These are phyloP conservation scores for Acipenser transmontanus DNA, from an alignment of 2,797 vertebrate species.

Conservation along the genomic window DNA sequence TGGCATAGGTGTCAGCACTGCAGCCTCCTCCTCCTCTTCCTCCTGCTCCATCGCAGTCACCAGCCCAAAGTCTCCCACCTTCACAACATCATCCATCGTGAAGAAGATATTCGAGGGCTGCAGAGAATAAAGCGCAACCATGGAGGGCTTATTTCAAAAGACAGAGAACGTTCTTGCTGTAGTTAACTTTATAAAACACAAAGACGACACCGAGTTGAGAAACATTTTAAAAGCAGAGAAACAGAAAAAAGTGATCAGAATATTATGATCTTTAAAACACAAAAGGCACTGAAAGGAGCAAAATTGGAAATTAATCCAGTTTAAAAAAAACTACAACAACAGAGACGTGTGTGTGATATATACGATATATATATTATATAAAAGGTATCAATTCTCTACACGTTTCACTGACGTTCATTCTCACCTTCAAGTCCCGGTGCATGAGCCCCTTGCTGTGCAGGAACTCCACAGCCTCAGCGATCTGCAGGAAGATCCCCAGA, in stretches of 20 bases:
- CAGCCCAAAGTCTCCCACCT: slow-evolving; percentile 94
- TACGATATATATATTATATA: too few relatives aligned
- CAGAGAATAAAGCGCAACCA: slow-evolving; percentile 16
- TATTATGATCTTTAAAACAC: too few relatives aligned
- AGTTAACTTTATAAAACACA: background rate
- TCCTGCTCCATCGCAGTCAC: slow-evolving; percentile 98
- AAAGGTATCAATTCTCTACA: too few relatives aligned
- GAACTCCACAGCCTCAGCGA: slow-evolving; percentile 90
- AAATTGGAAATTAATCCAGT: too few relatives aligned
- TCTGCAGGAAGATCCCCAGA: slow-evolving; percentile 92
- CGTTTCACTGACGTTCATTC: too few relatives aligned
- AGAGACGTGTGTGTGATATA: too few relatives aligned
- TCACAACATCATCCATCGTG: slow-evolving; percentile 93
- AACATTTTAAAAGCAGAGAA: too few relatives aligned
- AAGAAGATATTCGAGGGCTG: slow-evolving; percentile 99
- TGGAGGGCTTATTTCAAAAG: too few relatives aligned
- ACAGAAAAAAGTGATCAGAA: too few relatives aligned
- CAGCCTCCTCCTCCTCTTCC: slow-evolving; percentile 81
- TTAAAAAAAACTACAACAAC: too few relatives aligned
- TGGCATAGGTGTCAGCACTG: slow-evolving; percentile 81
- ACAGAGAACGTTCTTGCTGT: background rate
- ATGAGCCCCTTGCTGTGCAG: slow-evolving; percentile 94
- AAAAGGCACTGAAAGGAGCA: too few relatives aligned
- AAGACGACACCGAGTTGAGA: background rate
- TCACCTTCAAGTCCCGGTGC: slow-evolving; percentile 97